Evolutionary conservation across 2,888 invertebrate species (phyloP), one percentile per base, ranked within the genome.

Genomic region (Caenorhabditis drosophilae): DNA sequence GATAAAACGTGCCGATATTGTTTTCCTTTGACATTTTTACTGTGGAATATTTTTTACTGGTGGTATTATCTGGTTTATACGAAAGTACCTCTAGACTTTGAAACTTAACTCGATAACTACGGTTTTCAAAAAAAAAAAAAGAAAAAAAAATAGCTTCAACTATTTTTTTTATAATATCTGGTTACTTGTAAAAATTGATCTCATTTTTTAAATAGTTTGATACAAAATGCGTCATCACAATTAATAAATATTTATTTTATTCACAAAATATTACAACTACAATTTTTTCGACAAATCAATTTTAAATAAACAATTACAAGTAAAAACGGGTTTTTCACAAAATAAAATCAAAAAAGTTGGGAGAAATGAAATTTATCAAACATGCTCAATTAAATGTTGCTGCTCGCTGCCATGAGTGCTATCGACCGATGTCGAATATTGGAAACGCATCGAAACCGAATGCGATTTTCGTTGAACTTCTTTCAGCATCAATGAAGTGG

Each of bases 1-100:
- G 79, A 79, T 47, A 77, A 78, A 41, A 36, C 67, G 11, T 77
- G 75, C 27, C 73, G 78, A 15, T 64, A 75, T 31, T 47, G 67
- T 15, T 79, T 79, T 38, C 79, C 79, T 4, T 16, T 66, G 2
- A 20, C 63, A 20, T 79, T 78, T 47, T 27, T 78, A 1, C n/a
- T 69, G 12, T 79, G 70, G 69, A 76, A 76, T 45, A 35, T 59
- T n/a, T 69, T 69, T 57, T 76, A 76, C 63, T 76, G 76, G 76
- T 73, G 70, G 69, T 73, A 73, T 53, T 76, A 72, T 47, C 42
- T 68, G 18, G 68, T 73, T n/a, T 58, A 61, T 53, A 63, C 67
- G 11, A 53, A 64, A 40, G 52, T 58, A 15, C 48, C 52, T 0
- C 31, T 60, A 6, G 54, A 61, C n/a, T n/a, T n/a, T n/a, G n/a